A percentile compares a stretch with the other conserved stretches of the same genome.
Evolutionary conservation across 35 echinoderm and acorn worm species (phyloP).

Genomic region (Anneissia japonica): DNA sequence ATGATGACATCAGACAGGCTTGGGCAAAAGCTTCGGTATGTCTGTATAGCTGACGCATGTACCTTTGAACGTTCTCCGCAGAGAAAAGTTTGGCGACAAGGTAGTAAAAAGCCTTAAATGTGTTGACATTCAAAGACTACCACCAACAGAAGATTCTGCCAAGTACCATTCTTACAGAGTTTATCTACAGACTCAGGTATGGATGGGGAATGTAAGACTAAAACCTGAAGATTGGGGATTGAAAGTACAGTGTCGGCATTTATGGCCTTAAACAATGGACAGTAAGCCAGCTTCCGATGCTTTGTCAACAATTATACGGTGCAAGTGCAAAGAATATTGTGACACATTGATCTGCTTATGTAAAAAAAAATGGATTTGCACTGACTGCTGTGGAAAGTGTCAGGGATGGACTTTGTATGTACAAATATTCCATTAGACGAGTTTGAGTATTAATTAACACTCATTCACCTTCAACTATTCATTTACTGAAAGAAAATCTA

Average conservation of each 20-base stretch:
- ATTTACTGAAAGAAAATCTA: no score
- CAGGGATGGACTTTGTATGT: no score
- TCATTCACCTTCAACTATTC: no score
- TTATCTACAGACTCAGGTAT: slow-evolving; percentile 5
- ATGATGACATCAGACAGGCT: background rate
- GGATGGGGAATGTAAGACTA: background rate
- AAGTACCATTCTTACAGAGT: background rate
- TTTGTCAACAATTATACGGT: background rate
- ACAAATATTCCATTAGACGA: no score
- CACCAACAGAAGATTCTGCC: slow-evolving; percentile 14
- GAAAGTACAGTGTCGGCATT: background rate
- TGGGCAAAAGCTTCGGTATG: background rate
- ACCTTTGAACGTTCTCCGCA: background rate
- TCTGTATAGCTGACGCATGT: background rate
- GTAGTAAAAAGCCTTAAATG: background rate
- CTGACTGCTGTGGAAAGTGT: background rate
- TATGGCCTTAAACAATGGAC: background rate
- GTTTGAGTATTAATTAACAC: no score
- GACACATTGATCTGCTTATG: background rate
- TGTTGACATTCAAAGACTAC: background rate
- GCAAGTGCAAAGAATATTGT: background rate
- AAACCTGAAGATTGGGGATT: background rate
- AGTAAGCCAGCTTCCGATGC: background rate
- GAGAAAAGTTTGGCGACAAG: background rate
- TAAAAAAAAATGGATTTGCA: background rate